Base-by-base conservation (phyloP, 2,797 vertebrate species). In the Argentina silus region DNA sequence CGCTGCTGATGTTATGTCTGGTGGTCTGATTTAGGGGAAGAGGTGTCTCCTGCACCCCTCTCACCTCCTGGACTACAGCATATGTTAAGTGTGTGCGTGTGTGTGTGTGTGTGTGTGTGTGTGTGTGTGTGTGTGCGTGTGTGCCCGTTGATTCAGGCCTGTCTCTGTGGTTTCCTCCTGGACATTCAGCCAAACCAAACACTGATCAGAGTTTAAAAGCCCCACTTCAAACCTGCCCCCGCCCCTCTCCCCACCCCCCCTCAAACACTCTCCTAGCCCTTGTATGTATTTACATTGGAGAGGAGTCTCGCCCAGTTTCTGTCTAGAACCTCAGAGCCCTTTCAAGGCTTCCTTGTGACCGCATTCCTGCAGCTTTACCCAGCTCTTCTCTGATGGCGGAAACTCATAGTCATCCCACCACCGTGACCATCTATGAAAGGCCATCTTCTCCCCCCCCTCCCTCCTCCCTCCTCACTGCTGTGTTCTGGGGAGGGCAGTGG, bases 1-100 rank as follows among this genome's bases (percentile, higher is more conserved):
- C 83, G 74, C 74, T 81, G 78, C 82, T 88, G 81, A 83, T 76
- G 88, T 88, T 83, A 83, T 78, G 87, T 90, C 88, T 87, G 81
- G 78, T 84, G 81, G 83, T 86, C 79, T 75, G 79, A 69, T 36
- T 60, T 55, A 36, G 21, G 21, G 72, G 74, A 45, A 67, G 61
- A 11, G 36, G 70, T 76, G 64, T 80, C 74, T 87, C 75, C 66
- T 69, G 65, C 65, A 62, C 47, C 44, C 70, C 70, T 70, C 81
- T 81, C 68, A 59, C 63, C 56, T 73, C 67, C 42, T 44, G 73
- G 69, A 79, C 76, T 62, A 3, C 15, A 44, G 78, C 74, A 74
- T 36, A 36, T 36, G 27, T 36, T 2, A 36, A 4, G 27, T 36
- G 27, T 36, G 27, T 36, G 4, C 27, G 27, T 36, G 27, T 36